Base-by-base conservation (phyloP, 2,113 vertebrate species). In the Aspiorhynchus laticeps region DNA sequence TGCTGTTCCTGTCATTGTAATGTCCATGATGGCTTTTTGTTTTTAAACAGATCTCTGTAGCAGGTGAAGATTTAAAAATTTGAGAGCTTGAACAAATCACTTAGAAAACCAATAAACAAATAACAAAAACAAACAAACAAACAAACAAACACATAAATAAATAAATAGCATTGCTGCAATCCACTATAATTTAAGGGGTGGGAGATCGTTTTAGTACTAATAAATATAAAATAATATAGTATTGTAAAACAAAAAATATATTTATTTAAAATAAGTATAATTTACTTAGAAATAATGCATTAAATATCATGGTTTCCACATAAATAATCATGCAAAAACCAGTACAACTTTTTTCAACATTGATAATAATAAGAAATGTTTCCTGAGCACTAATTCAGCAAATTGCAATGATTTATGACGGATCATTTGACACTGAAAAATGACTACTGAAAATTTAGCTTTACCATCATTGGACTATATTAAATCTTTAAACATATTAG, bases 1-100 rank as follows among this genome's bases (percentile, higher is more conserved):
- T 94, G 82, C 92, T 95, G 95, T 93, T 93, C 65, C 53, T 65
- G 28, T 83, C 24, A 31, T 41, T 87, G 26, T 41, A 78, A 76
- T 76, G 33, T 11, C 67, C 41, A 74, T 41, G 26, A 21, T 11
- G 6, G 17, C 15, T 31, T 78, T 51, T 53, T 5, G 46, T 78
- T 53, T 53, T 53, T 28, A 78, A 28, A 78, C 9, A 31, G 8
- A 78, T 76, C 14, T 76, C 41, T 76, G 12, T 76, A 46, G 74
- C 12, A 76, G 17, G 75, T 78, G 28, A 48, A 78, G 5, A 38
- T 38, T 38, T 1, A 78, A 77, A 28, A 21, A 28, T 31, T 78
- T 33, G 7, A 28, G n/a, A 53, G 46, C n/a, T 51, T 78, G 3
- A 78, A 31, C 46, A 53, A 31, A 78, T 53, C 46, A 31, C 15